Base-by-base conservation (phyloP, 2,888 invertebrate species). In the Lagria hirta region DNA sequence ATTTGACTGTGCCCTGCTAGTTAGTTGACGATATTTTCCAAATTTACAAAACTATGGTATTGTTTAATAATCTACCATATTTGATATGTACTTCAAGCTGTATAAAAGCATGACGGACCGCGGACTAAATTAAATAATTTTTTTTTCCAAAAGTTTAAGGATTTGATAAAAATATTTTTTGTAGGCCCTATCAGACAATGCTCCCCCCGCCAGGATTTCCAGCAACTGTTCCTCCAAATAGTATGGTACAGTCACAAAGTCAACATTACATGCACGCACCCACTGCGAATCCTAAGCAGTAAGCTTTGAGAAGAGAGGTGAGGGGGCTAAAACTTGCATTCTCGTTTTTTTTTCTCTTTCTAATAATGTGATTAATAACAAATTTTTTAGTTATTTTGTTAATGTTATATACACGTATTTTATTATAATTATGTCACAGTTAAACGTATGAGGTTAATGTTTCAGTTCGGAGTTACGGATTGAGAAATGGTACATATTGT, bases 201-300 rank as follows among this genome's bases (percentile, higher is more conserved):
- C 26, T 43, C 4, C 51, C 42, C 5, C 51, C 48, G 13, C 18
- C 5, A 18, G 46, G 34, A 24, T 51, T 45, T 28, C 45, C 38
- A 17, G 28, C 35, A n/a, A 38, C 29, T 22, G 51, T 28, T 4
- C 40, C 46, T 12, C 27, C 43, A 13, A 35, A 44, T 10, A 48
- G 48, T 2, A 48, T 48, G 23, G 45, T 43, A 4, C 58, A 56
- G 24, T 58, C 57, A 29, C 56, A 54, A 13, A 41, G 33, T 14
- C 55, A 50, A 13, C 58, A 58, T 30, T 63, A 49, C 38, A 55
- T 58, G 20, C 41, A 47, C 20, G 48, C 55, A 28, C 57, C 61
- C 24, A 60, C 51, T 45, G 53, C 57, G 20, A 58, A 61, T 42
- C 54, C 58, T 43, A 55, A 59, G 47, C 58, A 58, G 50, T 43